A percentile compares a stretch with the other conserved stretches of the same genome.
These are phyloP conservation scores for Acholoe squamosa DNA, from an alignment of 2,888 invertebrate genomes.

Conservation along the genomic window DNA sequence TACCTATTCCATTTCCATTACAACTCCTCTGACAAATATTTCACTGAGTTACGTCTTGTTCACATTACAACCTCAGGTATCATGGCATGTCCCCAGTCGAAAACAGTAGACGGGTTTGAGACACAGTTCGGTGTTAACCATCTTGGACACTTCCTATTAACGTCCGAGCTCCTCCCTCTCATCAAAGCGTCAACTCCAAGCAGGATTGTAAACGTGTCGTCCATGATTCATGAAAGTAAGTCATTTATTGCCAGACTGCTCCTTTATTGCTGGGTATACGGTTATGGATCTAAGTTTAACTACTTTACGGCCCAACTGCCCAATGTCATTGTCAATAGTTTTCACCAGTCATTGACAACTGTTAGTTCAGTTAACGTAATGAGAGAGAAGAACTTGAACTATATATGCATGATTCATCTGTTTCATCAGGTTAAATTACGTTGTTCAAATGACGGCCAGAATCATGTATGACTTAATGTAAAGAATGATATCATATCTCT, in stretches of 20 bases:
- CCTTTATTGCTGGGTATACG: not conserved
- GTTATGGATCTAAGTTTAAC: not conserved
- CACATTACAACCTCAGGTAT: conserved; percentile 59
- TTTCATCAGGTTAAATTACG: not conserved
- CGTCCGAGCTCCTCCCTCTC: conserved; percentile 77
- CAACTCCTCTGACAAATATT: not conserved
- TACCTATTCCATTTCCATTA: not conserved
- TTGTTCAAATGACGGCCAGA: not conserved
- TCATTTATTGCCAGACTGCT: not conserved
- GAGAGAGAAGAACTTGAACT: not conserved
- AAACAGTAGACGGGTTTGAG: conserved; percentile 71
- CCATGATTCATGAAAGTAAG: not conserved
- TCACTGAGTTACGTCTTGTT: not conserved
- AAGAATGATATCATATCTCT: not conserved
- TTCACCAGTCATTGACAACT: not conserved
- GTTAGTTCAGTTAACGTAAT: not conserved
- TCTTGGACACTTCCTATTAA: conserved; percentile 75
- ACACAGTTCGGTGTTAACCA: conserved; percentile 72
- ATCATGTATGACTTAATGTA: not conserved
- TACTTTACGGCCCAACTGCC: not conserved
- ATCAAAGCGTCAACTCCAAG: conserved; percentile 75
- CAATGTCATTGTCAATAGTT: not conserved
- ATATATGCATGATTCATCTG: not conserved
- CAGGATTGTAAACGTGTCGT: conserved; percentile 77
- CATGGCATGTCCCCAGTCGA: conserved; percentile 64